Base-by-base conservation (phyloP, 1,140 invertebrate species). In the Papilio machaon region DNA sequence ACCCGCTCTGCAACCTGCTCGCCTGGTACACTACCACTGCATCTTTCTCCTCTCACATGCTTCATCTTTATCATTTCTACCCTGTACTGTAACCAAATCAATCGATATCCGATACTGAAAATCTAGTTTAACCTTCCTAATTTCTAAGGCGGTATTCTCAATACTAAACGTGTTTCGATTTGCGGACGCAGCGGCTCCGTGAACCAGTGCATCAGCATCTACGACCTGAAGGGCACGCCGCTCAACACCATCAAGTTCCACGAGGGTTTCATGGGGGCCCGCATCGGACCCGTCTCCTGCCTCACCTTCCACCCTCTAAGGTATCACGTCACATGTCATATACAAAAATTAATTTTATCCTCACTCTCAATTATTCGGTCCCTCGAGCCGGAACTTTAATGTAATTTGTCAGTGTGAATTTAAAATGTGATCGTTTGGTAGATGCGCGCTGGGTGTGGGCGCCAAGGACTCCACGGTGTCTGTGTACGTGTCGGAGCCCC, bases 241-340 rank as follows among this genome's bases (percentile, higher is more conserved):
- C 95, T 98, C 82, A 97, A 97, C 89, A 96, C 96, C 2, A 97
- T 99, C 87, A 97, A 97, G 90, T 97, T 97, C 88, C 97, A 98
- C 89, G 98, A 99, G 89, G 98, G 98, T 70, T 99, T 99, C 91
- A 98, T 98, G 96, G 97, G 97, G 49, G 96, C 98, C 83, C 96
- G 97, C 85, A 97, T 98, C 81, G 97, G 97, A 19, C 97, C 97
- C 46, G 97, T 98, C 78, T 97, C 96, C 83, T 98, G 97, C 91
- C 92, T 99, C 83, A 96, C 96, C 79, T 99, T 99, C 95, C 98
- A 99, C 94, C 97, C 98, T 23, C 96, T 98, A 87, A 97, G 90
- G 92, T 94, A 85, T 4, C 30, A 2, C 5, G 1, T 30, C 10
- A 64, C 8, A 17, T 19, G n/a, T 11, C 2, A 19, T 11, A 23